A percentile compares a stretch with the other conserved stretches of the same genome.
These are phyloP conservation scores for Apostichopus californicus DNA, from an alignment of 35 echinoderm and acorn worm species.

Conservation along the genomic window DNA sequence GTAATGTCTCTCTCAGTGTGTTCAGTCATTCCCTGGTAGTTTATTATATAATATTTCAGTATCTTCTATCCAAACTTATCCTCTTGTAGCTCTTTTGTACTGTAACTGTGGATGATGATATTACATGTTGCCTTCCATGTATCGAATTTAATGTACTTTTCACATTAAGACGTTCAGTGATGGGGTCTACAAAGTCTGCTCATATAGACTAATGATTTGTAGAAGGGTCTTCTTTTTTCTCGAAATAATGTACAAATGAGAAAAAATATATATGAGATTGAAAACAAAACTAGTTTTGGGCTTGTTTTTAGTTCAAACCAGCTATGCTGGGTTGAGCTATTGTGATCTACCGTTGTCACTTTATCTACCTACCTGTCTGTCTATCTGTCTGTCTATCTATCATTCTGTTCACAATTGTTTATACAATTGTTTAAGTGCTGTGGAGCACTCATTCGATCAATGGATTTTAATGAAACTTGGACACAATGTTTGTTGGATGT, in stretches of 20 bases:
- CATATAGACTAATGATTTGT: not conserved
- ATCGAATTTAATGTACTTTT: constrained; percentile 2
- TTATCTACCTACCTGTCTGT: too few species aligned
- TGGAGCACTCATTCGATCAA: too few species aligned
- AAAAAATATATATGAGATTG: constrained; percentile 40
- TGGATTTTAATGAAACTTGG: too few species aligned
- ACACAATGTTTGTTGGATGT: too few species aligned
- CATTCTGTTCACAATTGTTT: too few species aligned
- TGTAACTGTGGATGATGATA: not conserved
- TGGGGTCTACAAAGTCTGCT: not conserved
- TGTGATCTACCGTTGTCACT: too few species aligned
- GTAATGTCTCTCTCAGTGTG: not conserved
- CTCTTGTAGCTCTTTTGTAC: not conserved
- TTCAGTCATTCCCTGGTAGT: not conserved
- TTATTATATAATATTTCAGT: not conserved
- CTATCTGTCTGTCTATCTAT: too few species aligned
- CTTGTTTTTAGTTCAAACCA: not conserved
- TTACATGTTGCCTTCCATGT: constrained; percentile 26
- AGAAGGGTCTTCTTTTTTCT: constrained; percentile 10
- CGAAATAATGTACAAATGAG: constrained; percentile 40
- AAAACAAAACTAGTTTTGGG: not conserved
- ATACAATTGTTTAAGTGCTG: too few species aligned
- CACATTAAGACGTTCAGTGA: not conserved
- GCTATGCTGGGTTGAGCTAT: too few species aligned
- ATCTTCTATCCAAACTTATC: too few species aligned